These are phyloP conservation scores for Camponotus fellah DNA, from an alignment of 2,888 invertebrate genomes.

Conservation along the genomic window DNA sequence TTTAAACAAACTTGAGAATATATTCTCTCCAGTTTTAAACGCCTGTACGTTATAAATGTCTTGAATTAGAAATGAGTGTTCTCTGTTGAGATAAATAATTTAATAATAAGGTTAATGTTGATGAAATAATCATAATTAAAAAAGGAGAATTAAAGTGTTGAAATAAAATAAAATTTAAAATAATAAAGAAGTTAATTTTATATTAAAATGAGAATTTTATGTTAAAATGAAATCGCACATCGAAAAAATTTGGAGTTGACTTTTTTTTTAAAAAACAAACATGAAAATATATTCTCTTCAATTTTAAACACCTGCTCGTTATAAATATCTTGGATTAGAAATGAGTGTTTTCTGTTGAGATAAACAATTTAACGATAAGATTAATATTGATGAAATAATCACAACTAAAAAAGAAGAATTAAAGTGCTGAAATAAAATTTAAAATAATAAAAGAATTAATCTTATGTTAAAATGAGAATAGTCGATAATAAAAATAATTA, in stretches of 20 bases:
- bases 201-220: neutral
- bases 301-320: neutral
- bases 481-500: neutral
- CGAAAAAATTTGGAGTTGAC: neutral
- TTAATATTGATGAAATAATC: too few relatives aligned
- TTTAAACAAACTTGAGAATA: too few relatives aligned
- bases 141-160: too few relatives aligned
- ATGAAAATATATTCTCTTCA: neutral
- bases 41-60: neutral
- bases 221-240: neutral
- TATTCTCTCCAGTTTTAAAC: neutral
- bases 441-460: neutral
- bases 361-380: neutral
- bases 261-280: neutral
- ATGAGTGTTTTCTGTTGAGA: neutral
- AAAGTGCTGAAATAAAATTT: neutral
- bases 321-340: neutral
- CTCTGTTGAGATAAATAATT: neutral
- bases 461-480: neutral
- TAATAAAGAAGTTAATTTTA: neutral
- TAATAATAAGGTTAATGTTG: neutral
- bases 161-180: neutral
- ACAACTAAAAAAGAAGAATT: too few relatives aligned
- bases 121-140: too few relatives aligned
- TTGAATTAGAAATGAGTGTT: neutral